Evolutionary conservation across 2,797 vertebrate species (phyloP).

Genomic region (Alectoris magna): DNA sequence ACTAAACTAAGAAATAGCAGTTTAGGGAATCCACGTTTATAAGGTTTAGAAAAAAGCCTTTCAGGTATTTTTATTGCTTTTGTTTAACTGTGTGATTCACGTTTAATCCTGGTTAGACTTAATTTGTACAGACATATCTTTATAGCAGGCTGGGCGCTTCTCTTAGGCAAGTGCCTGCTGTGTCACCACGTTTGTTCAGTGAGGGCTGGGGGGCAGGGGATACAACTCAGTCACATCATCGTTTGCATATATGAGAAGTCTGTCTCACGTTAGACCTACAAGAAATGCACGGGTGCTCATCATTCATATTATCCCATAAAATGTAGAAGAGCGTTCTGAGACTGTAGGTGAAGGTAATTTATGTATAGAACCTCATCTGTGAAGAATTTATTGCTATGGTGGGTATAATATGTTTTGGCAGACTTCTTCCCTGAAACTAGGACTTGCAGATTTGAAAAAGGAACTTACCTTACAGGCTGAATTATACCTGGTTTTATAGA

Average conservation of each 20-base stretch:
- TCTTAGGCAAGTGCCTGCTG: neutral
- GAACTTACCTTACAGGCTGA: constrained; percentile 35
- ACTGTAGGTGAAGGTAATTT: constrained; percentile 60
- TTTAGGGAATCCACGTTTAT: constrained; percentile 10
- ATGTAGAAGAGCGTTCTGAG: constrained; percentile 55
- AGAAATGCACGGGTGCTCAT: constrained; percentile 44
- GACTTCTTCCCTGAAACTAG: constrained; percentile 26
- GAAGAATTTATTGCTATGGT: constrained; percentile 69
- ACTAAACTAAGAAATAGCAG: constrained; percentile 33
- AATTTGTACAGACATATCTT: neutral
- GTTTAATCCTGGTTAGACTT: neutral
- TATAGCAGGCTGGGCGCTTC: neutral
- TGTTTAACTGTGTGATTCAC: constrained; percentile 19
- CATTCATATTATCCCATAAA: constrained; percentile 61
- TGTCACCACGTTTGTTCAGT: neutral
- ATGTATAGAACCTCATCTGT: constrained; percentile 64
- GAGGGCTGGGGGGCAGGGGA: neutral
- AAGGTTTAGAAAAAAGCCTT: neutral
- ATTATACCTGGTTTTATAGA: constrained; percentile 6
- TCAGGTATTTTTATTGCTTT: neutral
- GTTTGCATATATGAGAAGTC: neutral
- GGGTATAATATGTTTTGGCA: constrained; percentile 62
- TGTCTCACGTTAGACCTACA: constrained; percentile 22
- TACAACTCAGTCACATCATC: neutral
- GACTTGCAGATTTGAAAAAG: constrained; percentile 22